Evolutionary conservation across 1,140 invertebrate genomes (phyloP), one percentile per base, ranked within the genome.

Genomic region (Arion vulgaris): DNA sequence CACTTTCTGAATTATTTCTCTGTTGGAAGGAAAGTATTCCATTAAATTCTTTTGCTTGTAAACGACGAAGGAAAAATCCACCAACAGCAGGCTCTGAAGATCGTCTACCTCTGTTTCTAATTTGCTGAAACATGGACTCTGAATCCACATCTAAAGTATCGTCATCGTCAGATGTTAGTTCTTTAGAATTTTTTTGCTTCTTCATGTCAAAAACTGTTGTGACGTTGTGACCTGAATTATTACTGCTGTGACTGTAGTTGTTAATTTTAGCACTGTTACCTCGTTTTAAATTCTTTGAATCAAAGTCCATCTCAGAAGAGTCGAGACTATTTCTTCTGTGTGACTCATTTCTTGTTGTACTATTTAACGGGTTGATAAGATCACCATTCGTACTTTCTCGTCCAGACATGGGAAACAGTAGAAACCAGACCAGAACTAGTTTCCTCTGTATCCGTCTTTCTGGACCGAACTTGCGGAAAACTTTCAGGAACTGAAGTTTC

Each of bases 71-170:
- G 57, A 79, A 66, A 41, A 53, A 36, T 1, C 76, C 51, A 23
- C 76, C 57, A 66, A 79, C 41, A 0, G 53, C 76, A 5, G 76
- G 76, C 41, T 79, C 76, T 38, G 76, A 79, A 5, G 36, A 19
- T 15, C 76, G 51, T n/a, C 76, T 34, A 41, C 36, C 32, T n/a
- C 57, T 62, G 41, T 51, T 51, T 76, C n/a, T 76, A 0, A 15
- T 17, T 19, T n/a, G 1, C 2, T 66, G 57, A 28, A 39, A 68
- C 57, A 41, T 68, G 1, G 34, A 36, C 26, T 79, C 15, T 28
- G 5, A 23, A 2, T 26, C 74, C 13, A 9, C 26, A 19, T 57
- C 51, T 28, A 23, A 34, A 45, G 23, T 53, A 2, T 51, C 13
- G 5, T 76, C 74, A 19, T 53, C 74, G 9, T 45, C 2, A 1